phyloP scores from a whole-genome alignment of 2,888 invertebrate genomes.

The Caenorhabditis uteleia region DNA sequence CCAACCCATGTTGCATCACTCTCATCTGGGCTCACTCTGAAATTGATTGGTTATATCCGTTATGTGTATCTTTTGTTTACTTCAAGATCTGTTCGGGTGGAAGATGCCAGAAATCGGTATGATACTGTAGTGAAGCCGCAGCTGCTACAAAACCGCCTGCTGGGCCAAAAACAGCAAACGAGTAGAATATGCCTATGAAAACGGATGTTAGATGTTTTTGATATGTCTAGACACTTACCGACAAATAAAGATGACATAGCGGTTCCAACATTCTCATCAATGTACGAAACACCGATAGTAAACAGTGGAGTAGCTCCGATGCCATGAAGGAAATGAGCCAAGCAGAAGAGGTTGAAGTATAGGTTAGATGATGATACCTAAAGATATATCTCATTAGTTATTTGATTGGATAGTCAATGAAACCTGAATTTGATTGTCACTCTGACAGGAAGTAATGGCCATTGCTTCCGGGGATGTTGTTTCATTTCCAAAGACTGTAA shows the following conservation, averaged over 20 bases:
- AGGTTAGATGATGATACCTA: conserved; percentile 14
- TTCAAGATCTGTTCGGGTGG: conserved; percentile 54
- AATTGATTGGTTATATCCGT: neutral
- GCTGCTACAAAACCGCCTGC: conserved; percentile 84
- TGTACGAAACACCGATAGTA: conserved; percentile 85
- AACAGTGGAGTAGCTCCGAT: conserved; percentile 86
- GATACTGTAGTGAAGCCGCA: conserved; percentile 81
- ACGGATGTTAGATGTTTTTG: neutral
- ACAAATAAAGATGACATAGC: conserved; percentile 66
- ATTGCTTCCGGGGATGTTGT: conserved; percentile 29
- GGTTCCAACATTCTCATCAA: conserved; percentile 82
- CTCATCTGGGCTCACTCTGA: conserved; percentile 57
- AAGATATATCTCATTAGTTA: neutral
- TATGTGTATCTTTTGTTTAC: conserved; percentile 12
- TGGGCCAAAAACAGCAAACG: conserved; percentile 84
- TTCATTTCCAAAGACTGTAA: conserved; percentile 36
- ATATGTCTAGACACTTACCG: conserved; percentile 73
- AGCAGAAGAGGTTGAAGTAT: conserved; percentile 76
- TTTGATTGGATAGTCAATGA: neutral
- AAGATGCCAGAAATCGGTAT: conserved; percentile 71
- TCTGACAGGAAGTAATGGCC: conserved; percentile 25
- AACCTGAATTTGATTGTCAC: conserved; percentile 23
- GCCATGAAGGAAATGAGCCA: conserved; percentile 84
- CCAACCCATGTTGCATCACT: conserved; percentile 78
- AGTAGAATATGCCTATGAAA: conserved; percentile 77